Base-by-base conservation (phyloP, 2,888 invertebrate species). In the Aporophyla nigra region DNA sequence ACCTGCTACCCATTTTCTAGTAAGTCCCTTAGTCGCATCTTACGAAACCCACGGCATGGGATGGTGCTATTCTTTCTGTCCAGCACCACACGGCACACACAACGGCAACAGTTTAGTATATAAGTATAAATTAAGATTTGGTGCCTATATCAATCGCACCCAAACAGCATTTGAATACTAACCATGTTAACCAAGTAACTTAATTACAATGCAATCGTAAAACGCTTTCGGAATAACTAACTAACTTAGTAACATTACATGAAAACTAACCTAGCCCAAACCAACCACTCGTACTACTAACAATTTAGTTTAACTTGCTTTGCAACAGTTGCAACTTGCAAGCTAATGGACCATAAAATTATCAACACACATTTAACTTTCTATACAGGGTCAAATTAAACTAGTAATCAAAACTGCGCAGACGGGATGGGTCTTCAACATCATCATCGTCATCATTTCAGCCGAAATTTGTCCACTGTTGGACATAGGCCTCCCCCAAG, bases 271-370 rank as follows among this genome's bases (percentile, higher is more conserved):
- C 24, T 9, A 65, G 19, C 24, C 33, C 24, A 10, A 54, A n/a
- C 58, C 21, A 49, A 65, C 80, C 56, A 65, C 33, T 16, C n/a
- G n/a, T n/a, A n/a, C n/a, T 58, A 54, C 54, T 33, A 61, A 53
- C 16, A 33, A 74, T 27, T 54, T 40, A 74, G 58, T 70, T 66
- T 62, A 67, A 74, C 70, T 80, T 73, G 61, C 51, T 40, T 21
- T 19, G 14, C 54, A 14, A 77, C 27, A 43, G 76, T 51, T 68
- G 40, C 51, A 65, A 43, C 76, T 51, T 68, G 40, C 51, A 65
- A 40, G 27, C 27, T 56, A 76, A 77, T 51, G n/a, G 54, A 21
- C 40, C 16, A 33, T 77, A 54, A 16, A 46, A 40, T 66, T 40
- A 76, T n/a, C 16, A 43, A 10, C 16, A 53, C 24, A 43, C 59